A percentile compares a stretch with the other conserved stretches of the same genome.
Evolutionary conservation across 2,888 invertebrate genomes (phyloP).

Genomic region (Eledona agricola): DNA sequence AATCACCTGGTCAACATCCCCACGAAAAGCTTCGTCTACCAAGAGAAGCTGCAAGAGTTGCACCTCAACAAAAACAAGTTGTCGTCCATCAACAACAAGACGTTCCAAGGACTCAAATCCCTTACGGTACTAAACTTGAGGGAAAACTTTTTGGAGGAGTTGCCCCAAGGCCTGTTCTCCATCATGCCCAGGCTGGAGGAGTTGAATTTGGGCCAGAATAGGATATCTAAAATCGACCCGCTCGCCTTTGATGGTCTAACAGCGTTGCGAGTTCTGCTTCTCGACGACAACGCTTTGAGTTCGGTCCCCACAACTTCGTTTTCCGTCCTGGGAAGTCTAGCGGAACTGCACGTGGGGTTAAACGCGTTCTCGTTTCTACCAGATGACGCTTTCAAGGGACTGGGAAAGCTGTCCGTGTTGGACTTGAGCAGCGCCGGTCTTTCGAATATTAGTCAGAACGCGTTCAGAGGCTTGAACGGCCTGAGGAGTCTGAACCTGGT

Average conservation of each 20-base stretch:
- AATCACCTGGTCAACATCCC: constrained; percentile 87
- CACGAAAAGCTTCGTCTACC: constrained; percentile 79
- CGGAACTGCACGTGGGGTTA: constrained; percentile 84
- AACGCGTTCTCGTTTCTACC: constrained; percentile 82
- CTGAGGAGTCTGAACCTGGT: constrained; percentile 79
- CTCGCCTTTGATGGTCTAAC: constrained; percentile 79
- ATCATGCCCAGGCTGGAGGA: constrained; percentile 81
- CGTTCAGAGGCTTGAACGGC: constrained; percentile 80
- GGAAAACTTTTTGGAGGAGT: constrained; percentile 82
- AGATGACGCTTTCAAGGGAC: constrained; percentile 80
- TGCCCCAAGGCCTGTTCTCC: constrained; percentile 78
- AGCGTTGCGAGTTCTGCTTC: constrained; percentile 79
- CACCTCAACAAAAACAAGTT: constrained; percentile 87
- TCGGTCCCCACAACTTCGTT: constrained; percentile 80
- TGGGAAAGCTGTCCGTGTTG: constrained; percentile 77
- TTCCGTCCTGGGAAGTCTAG: constrained; percentile 77
- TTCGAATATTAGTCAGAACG: constrained; percentile 78
- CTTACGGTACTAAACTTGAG: constrained; percentile 83
- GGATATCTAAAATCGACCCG: constrained; percentile 81
- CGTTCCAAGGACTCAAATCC: constrained; percentile 80
- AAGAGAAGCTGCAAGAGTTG: constrained; percentile 82
- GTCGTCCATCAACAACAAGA: constrained; percentile 79
- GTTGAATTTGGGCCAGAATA: constrained; percentile 85
- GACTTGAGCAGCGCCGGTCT: constrained; percentile 85
- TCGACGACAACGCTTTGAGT: constrained; percentile 85